These are phyloP conservation scores for Andrena bicolor DNA, from an alignment of 2,888 invertebrate genomes.

Conservation along the genomic window DNA sequence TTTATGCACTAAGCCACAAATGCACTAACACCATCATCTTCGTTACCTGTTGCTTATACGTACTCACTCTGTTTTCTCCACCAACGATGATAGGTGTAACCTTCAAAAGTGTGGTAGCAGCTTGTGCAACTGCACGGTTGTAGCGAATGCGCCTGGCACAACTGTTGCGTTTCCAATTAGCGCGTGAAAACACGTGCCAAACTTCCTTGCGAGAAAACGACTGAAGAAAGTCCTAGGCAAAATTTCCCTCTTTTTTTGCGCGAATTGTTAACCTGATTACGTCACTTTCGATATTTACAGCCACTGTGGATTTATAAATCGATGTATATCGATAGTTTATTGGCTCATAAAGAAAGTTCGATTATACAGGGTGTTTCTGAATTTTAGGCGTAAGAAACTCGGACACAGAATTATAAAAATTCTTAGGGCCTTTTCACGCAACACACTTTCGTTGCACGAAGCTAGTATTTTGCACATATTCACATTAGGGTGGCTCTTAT, in stretches of 20 bases:
- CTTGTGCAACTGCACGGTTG: constrained; percentile 9
- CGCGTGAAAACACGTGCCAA: constrained; percentile 19
- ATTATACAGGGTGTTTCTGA: too few relatives aligned
- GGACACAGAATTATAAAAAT: too few relatives aligned
- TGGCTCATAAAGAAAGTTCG: too few relatives aligned
- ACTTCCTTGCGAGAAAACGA: constrained; percentile 14
- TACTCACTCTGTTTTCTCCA: not conserved
- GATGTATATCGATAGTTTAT: not conserved
- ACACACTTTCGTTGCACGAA: too few relatives aligned
- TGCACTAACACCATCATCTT: too few relatives aligned
- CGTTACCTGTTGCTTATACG: too few relatives aligned
- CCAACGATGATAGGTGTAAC: constrained; percentile 11
- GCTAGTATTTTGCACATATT: too few relatives aligned
- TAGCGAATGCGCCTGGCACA: not conserved
- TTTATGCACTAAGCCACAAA: too few relatives aligned
- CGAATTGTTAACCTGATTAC: not conserved
- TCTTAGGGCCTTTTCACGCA: too few relatives aligned
- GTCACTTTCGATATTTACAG: not conserved
- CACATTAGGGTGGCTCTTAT: too few relatives aligned
- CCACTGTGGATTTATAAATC: not conserved
- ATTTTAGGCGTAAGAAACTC: too few relatives aligned
- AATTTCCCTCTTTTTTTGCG: not conserved
- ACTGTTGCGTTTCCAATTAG: constrained; percentile 37
- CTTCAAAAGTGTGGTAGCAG: constrained; percentile 11
- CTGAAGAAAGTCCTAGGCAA: constrained; percentile 14